Evolutionary conservation across 2,888 invertebrate genomes (phyloP).

Genomic region (Drosophila percnosoma): DNA sequence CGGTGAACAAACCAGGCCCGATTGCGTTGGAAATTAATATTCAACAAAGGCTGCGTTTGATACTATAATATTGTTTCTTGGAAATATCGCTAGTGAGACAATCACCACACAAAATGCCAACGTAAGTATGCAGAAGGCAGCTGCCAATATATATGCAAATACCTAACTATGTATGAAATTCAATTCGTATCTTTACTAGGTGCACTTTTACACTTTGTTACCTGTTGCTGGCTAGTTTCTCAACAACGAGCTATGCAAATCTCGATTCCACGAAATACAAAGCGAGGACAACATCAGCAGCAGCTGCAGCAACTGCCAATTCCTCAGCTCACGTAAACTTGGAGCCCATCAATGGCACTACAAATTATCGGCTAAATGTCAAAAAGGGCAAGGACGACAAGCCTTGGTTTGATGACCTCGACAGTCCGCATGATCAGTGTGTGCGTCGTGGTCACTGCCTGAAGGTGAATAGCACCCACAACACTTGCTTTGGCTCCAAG

Average conservation of each 20-base stretch:
- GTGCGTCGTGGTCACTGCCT: slow-evolving; percentile 90
- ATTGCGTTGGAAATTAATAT: slow-evolving; percentile 57
- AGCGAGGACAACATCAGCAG: slow-evolving; percentile 24
- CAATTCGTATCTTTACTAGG: slow-evolving; percentile 32
- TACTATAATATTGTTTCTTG: slow-evolving; percentile 40
- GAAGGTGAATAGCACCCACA: slow-evolving; percentile 86
- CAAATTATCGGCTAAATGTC: slow-evolving; percentile 86
- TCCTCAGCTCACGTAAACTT: slow-evolving; percentile 78
- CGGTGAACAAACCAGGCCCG: slow-evolving; percentile 50
- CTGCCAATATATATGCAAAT: slow-evolving; percentile 10
- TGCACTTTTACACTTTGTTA: slow-evolving; percentile 19
- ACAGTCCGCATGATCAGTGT: slow-evolving; percentile 88
- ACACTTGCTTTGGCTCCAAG: slow-evolving; percentile 91
- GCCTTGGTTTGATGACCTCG: slow-evolving; percentile 87
- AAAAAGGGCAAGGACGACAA: slow-evolving; percentile 87
- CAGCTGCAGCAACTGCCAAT: slow-evolving; percentile 10
- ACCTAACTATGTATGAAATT: slow-evolving; percentile 5
- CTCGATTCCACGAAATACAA: slow-evolving; percentile 20
- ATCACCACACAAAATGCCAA: slow-evolving; percentile 45
- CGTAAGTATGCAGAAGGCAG: slow-evolving; percentile 56
- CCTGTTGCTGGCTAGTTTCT: slow-evolving; percentile 21
- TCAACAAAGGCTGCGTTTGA: slow-evolving; percentile 63
- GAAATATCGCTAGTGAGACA: slow-evolving; percentile 22
- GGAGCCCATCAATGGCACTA: slow-evolving; percentile 87
- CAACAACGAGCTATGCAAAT: slow-evolving; percentile 1